phyloP scores from a whole-genome alignment of 2,888 invertebrate species.

The Polietes domitor region DNA sequence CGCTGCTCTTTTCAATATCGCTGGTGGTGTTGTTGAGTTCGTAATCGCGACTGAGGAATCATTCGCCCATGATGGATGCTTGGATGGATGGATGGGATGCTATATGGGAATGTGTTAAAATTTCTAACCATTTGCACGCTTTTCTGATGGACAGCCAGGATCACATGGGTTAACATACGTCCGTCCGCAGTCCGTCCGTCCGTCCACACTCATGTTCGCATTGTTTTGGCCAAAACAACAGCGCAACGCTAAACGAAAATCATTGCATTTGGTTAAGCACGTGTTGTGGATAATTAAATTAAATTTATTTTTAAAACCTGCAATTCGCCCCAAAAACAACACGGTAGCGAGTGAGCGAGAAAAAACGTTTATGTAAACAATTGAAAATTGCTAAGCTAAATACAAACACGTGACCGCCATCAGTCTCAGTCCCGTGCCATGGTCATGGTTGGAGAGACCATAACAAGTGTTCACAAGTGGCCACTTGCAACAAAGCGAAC shows the following conservation, averaged over 20 bases:
- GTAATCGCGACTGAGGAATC: neutral
- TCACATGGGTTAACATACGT: neutral
- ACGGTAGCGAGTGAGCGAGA: neutral
- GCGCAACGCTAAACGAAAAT: slow-evolving; percentile 68
- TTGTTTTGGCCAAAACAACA: slow-evolving; percentile 23
- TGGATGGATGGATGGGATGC: slow-evolving; percentile 25
- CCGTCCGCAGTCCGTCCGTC: neutral
- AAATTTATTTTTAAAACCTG: slow-evolving; percentile 71
- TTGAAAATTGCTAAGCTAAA: slow-evolving; percentile 65
- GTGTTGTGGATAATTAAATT: slow-evolving; percentile 79
- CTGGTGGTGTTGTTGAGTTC: neutral
- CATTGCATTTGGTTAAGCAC: slow-evolving; percentile 78
- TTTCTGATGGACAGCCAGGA: slow-evolving; percentile 21
- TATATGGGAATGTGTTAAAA: slow-evolving; percentile 60
- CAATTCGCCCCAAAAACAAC: neutral
- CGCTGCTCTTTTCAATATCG: neutral
- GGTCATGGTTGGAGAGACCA: neutral
- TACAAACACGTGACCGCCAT: slow-evolving; percentile 65
- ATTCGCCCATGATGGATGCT: neutral
- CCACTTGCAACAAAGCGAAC: slow-evolving; percentile 51
- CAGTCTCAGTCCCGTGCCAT: neutral
- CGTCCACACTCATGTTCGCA: neutral
- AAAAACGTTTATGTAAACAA: slow-evolving; percentile 66
- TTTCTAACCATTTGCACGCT: slow-evolving; percentile 53
- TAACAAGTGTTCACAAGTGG: slow-evolving; percentile 66